These are phyloP conservation scores for Coreius guichenoti DNA, from an alignment of 2,797 vertebrate species.

Conservation along the genomic window DNA sequence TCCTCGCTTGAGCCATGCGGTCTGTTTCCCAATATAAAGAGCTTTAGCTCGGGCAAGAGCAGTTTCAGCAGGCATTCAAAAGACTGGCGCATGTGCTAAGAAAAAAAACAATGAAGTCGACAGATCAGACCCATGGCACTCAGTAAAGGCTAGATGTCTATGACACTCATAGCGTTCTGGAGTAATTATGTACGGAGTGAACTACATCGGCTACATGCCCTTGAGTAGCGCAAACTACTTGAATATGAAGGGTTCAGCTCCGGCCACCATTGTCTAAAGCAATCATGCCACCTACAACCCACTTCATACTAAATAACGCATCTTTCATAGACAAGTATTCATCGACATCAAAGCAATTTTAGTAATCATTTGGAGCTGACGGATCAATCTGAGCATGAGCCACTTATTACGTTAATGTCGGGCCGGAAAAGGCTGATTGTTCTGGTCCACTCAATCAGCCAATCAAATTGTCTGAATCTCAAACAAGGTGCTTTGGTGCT, in stretches of 20 bases:
- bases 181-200: background rate
- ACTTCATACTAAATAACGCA: slow-evolving; percentile 16
- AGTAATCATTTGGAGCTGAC: background rate
- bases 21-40: slow-evolving; percentile 45
- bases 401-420: slow-evolving; percentile 19
- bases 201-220: background rate
- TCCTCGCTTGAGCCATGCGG: slow-evolving; percentile 18
- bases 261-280: background rate
- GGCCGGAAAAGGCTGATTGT: slow-evolving; percentile 14
- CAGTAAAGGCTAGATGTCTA: background rate
- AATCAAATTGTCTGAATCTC: slow-evolving; percentile 12
- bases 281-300: slow-evolving; percentile 27
- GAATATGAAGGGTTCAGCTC: slow-evolving; percentile 8
- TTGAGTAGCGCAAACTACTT: background rate
- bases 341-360: slow-evolving; percentile 28
- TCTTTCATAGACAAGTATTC: slow-evolving; percentile 25
- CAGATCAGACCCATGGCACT: background rate
- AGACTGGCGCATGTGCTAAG: background rate
- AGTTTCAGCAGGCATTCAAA: background rate
- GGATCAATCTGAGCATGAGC: background rate
- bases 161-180: slow-evolving; percentile 21
- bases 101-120: background rate
- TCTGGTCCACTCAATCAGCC: background rate
- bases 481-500: background rate
- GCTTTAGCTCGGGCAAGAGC: slow-evolving; percentile 26